Evolutionary conservation across 2,888 invertebrate genomes (phyloP), one percentile per base, ranked within the genome.

Genomic region (Ditula angustiorana): DNA sequence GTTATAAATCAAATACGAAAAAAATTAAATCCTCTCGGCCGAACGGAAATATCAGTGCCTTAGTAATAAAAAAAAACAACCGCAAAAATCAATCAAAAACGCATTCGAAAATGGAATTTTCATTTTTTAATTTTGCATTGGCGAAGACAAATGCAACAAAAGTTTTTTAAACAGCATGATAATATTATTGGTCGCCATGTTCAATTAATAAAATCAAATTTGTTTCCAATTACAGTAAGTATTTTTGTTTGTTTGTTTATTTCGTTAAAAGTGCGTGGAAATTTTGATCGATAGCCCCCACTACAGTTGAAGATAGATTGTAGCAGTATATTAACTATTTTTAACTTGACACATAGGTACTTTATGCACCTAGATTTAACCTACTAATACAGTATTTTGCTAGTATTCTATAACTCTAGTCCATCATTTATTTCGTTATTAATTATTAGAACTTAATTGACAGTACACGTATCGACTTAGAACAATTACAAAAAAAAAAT

Each of bases 31-130:
- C 4, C 24, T 5, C 2, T 2, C 19, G 16, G 49, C 24, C n/a
- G 16, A 7, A 16, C 1, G 30, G 37, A 49, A 37, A 46, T 13
- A 24, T 44, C 57, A 50, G 52, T 63, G 63, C 58, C 58, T 63
- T 63, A 21, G 33, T 13, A n/a, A 24, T 26, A 19, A 13, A 47
- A 46, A 55, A 55, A 35, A n/a, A 35, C 8, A 19, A 23, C 0
- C 26, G n/a, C n/a, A 49, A 41, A 28, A 33, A 30, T 57, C 41
- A 30, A 30, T 16, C 1, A 1, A 21, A 47, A 57, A 57, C 30
- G 49, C 28, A 26, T 55, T 53, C n/a, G 26, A 4, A 23, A 19
- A 41, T 19, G 19, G 4, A 7, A 46, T 46, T 23, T 46, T 0
- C 10, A 5, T 5, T 44, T 44, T 44, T 46, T n/a, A n/a, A 23